Conservation (phyloP, 2,113 vertebrate genomes). For the Poicephalus meyeri region DNA sequence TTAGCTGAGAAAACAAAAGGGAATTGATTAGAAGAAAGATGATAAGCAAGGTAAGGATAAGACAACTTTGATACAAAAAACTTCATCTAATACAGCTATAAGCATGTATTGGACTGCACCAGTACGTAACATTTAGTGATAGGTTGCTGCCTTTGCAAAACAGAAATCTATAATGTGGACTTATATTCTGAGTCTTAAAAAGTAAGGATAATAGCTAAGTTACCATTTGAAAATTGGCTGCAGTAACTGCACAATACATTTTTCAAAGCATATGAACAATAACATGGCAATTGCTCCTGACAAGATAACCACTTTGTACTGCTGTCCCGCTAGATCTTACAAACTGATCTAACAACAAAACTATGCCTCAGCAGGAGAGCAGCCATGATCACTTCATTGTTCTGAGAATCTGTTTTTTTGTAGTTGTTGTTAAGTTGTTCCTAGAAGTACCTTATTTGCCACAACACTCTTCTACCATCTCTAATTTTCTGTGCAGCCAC, state of each 20-base stretch:
- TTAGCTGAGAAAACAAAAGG: not conserved
- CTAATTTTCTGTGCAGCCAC: not conserved
- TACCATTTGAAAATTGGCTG: slow-evolving; percentile 39
- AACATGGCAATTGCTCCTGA: slow-evolving; percentile 1
- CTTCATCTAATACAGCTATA: not conserved
- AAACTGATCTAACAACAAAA: not conserved
- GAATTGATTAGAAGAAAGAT: not conserved
- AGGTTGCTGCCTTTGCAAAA: slow-evolving; percentile 14
- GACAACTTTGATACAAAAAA: not conserved
- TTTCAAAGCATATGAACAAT: slow-evolving; percentile 31
- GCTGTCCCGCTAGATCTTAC: slow-evolving; percentile 18
- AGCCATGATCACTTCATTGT: not conserved
- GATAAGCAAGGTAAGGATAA: not conserved
- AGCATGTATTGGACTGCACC: not conserved
- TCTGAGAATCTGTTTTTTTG: not conserved
- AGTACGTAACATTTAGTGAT: not conserved
- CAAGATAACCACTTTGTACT: not conserved
- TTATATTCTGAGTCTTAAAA: slow-evolving; percentile 24
- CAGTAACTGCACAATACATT: not conserved
- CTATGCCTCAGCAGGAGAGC: not conserved
- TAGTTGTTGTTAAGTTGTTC: not conserved
- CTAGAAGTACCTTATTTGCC: not conserved
- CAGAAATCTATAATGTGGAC: not conserved
- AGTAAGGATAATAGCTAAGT: slow-evolving; percentile 32
- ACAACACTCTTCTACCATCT: not conserved